Evolutionary conservation across 2,888 invertebrate species (phyloP).

Genomic region (Cryptocheilus praepositus): DNA sequence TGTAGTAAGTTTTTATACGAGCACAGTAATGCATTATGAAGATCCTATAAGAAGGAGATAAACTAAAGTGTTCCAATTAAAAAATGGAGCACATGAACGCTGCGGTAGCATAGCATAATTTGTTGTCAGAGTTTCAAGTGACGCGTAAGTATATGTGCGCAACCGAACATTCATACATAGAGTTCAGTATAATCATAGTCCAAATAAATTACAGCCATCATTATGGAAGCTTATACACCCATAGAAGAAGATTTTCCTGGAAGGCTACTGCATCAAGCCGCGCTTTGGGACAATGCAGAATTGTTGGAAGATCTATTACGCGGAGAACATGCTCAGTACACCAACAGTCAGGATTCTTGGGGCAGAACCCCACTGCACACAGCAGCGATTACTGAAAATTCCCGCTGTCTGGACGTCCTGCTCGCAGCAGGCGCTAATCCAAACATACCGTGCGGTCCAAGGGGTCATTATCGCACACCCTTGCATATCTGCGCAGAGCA

Average conservation of each 20-base stretch:
- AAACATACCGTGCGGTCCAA: constrained; percentile 81
- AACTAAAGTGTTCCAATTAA: too few relatives aligned
- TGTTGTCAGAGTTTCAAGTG: too few relatives aligned
- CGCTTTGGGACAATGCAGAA: constrained; percentile 92
- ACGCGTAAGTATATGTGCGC: not conserved
- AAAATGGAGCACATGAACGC: too few relatives aligned
- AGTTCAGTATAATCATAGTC: not conserved
- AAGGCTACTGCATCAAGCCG: constrained; percentile 87
- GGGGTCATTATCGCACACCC: constrained; percentile 85
- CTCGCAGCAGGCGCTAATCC: constrained; percentile 84
- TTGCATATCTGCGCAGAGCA: constrained; percentile 89
- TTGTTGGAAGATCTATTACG: constrained; percentile 87
- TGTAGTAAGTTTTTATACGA: constrained; percentile 8
- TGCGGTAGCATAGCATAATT: too few relatives aligned
- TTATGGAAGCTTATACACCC: constrained; percentile 83
- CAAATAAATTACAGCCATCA: constrained; percentile 27
- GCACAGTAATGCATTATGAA: too few relatives aligned
- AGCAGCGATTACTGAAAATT: constrained; percentile 86
- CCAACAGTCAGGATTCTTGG: constrained; percentile 85
- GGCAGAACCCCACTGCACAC: constrained; percentile 88
- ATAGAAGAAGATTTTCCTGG: constrained; percentile 89
- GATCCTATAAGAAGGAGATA: too few relatives aligned
- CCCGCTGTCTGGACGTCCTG: constrained; percentile 84
- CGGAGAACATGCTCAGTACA: constrained; percentile 80
- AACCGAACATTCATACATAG: not conserved